These are phyloP conservation scores for Centruroides sculpturatus DNA, from an alignment of 1,140 invertebrate genomes.

Conservation along the genomic window DNA sequence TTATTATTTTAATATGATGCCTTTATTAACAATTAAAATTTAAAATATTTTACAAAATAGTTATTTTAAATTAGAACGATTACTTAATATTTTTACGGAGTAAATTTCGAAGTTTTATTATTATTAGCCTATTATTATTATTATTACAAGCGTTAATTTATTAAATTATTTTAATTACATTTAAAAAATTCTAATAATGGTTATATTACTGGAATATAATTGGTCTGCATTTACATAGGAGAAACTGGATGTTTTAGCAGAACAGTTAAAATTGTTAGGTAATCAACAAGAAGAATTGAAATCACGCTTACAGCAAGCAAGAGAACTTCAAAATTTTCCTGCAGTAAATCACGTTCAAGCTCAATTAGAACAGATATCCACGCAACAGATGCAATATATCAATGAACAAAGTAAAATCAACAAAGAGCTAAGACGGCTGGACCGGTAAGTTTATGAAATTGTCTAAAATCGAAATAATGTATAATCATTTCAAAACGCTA, in stretches of 20 bases:
- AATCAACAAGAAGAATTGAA: conserved; percentile 35
- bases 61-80: too few relatives aligned
- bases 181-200: not conserved
- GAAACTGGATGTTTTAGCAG: conserved; percentile 33
- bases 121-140: not conserved
- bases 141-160: not conserved
- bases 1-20: too few relatives aligned
- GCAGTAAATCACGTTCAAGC: conserved; percentile 28
- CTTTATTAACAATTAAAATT: too few relatives aligned
- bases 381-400: conserved; percentile 34
- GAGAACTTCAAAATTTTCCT: conserved; percentile 21
- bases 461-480: too few relatives aligned
- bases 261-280: conserved; percentile 34
- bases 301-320: conserved; percentile 26
- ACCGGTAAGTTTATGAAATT: conserved; percentile 17
- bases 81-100: not conserved
- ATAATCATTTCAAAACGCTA: too few relatives aligned
- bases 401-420: conserved; percentile 38
- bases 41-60: too few relatives aligned
- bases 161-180: not conserved
- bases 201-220: too few relatives aligned
- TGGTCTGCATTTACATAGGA: conserved; percentile 28
- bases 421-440: conserved; percentile 27
- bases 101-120: not conserved
- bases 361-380: conserved; percentile 34